Conservation (phyloP, 2,797 vertebrate species). For the Sciaenops ocellatus region DNA sequence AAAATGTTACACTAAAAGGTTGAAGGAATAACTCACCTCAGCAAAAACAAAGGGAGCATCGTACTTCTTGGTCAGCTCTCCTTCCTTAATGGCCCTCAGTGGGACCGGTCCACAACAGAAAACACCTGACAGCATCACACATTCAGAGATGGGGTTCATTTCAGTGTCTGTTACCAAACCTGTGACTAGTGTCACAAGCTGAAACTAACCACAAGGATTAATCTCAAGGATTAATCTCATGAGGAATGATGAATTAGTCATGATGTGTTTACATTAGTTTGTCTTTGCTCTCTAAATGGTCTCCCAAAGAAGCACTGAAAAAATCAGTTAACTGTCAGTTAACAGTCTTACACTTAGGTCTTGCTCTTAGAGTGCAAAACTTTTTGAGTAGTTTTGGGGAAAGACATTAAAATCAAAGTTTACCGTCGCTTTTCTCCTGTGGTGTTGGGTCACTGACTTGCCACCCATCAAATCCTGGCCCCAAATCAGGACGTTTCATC, state of each 20-base stretch:
- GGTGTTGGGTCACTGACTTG: constrained; percentile 91
- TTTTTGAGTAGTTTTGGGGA: background rate
- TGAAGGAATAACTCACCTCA: constrained; percentile 81
- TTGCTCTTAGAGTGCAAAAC: background rate
- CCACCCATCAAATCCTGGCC: constrained; percentile 86
- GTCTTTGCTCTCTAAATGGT: background rate
- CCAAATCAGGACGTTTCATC: constrained; percentile 90
- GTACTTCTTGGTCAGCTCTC: constrained; percentile 87
- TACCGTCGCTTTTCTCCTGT: constrained; percentile 93
- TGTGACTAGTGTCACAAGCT: background rate
- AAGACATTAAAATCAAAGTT: constrained; percentile 5
- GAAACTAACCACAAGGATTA: background rate
- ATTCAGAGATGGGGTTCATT: background rate
- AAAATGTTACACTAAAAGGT: background rate
- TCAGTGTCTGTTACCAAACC: background rate
- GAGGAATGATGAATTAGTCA: background rate
- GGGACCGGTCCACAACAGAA: constrained; percentile 92
- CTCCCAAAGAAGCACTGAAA: background rate
- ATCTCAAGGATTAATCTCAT: too few relatives aligned
- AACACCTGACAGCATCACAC: constrained; percentile 78
- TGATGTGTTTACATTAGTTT: background rate
- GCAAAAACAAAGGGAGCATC: constrained; percentile 92
- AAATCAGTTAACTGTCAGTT: background rate
- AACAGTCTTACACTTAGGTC: background rate
- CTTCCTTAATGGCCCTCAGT: constrained; percentile 89